A percentile compares a stretch with the other conserved stretches of the same genome.
phyloP scores from a whole-genome alignment of 2,113 vertebrate genomes.

The Toxostoma redivivum region DNA sequence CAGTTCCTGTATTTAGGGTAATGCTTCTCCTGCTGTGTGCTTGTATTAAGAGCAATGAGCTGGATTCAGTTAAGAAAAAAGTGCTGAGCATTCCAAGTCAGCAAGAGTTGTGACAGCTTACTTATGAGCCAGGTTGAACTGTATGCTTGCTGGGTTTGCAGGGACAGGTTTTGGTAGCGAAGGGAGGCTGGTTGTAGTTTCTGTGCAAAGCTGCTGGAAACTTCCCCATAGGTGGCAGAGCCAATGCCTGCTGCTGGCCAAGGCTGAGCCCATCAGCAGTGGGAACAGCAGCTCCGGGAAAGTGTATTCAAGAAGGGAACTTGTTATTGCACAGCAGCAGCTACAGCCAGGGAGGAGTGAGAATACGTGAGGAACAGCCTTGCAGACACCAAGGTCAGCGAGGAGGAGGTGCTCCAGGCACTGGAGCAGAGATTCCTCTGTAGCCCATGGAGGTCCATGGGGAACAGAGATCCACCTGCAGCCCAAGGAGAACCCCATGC shows the following conservation, averaged over 20 bases:
- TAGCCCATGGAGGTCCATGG: no score
- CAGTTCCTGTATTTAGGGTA: background rate
- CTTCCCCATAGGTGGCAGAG: no score
- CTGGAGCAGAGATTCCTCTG: background rate
- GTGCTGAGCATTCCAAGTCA: background rate
- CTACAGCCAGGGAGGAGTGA: background rate
- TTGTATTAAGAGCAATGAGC: background rate
- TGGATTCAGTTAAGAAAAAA: background rate
- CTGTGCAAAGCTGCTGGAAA: background rate
- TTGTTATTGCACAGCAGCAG: background rate
- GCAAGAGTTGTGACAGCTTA: background rate
- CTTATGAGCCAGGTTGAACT: background rate
- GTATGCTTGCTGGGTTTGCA: background rate
- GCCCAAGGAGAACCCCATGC: background rate
- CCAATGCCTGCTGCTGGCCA: fast-evolving
- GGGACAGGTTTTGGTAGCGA: fast-evolving
- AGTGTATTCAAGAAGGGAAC: fast-evolving
- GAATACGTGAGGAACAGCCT: background rate
- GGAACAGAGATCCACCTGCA: background rate
- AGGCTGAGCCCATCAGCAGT: fast-evolving
- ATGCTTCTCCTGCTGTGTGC: background rate
- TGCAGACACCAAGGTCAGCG: background rate
- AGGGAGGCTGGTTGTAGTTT: fast-evolving
- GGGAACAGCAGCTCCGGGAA: background rate
- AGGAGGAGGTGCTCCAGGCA: background rate